phyloP scores from a whole-genome alignment of 2,888 invertebrate species.

The Leptinotarsa peninsularis region DNA sequence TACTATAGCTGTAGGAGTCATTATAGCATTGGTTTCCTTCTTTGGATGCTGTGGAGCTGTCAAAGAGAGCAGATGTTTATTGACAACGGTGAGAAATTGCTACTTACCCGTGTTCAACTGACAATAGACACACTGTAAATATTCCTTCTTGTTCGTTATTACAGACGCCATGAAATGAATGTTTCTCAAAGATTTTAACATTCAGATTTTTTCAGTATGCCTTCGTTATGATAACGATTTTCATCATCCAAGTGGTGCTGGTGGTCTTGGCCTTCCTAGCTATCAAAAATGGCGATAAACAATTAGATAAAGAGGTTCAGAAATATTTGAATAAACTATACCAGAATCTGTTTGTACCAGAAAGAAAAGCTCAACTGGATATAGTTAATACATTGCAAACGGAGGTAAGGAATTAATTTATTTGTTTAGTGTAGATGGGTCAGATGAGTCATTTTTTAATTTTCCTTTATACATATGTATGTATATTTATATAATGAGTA shows the following conservation, averaged over 20 bases:
- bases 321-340: slow-evolving; percentile 6
- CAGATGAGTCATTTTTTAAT: no score
- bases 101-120: no score
- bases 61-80: slow-evolving; percentile 55
- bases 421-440: background rate
- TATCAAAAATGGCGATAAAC: background rate
- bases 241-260: slow-evolving; percentile 23
- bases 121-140: no score
- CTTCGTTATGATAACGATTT: slow-evolving; percentile 13
- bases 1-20: slow-evolving; percentile 17
- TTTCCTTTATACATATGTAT: no score
- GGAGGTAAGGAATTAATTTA: slow-evolving; percentile 11
- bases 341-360: no score
- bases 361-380: background rate
- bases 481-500: no score
- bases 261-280: slow-evolving; percentile 21
- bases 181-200: background rate
- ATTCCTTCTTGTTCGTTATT: background rate
- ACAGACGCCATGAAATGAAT: background rate
- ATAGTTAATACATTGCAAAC: slow-evolving; percentile 7
- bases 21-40: slow-evolving; percentile 51
- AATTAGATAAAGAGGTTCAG: slow-evolving; percentile 3
- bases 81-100: slow-evolving; percentile 53
- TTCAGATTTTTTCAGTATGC: slow-evolving; percentile 24
- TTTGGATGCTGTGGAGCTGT: slow-evolving; percentile 59